These are phyloP conservation scores for Pocota personata DNA, from an alignment of 2,888 invertebrate genomes.

Conservation along the genomic window DNA sequence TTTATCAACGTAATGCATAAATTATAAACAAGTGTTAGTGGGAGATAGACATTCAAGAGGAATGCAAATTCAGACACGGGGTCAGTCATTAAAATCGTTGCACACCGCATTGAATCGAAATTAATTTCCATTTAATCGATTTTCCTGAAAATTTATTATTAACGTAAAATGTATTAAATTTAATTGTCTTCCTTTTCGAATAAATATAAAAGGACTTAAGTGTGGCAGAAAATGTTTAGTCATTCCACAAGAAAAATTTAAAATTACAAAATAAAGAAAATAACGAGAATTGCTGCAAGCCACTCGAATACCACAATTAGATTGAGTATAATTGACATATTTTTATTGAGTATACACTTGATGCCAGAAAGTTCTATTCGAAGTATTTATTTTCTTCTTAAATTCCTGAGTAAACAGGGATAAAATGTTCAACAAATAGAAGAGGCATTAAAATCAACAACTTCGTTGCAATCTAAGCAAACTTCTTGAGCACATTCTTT, in stretches of 20 bases:
- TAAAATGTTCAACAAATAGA: not conserved
- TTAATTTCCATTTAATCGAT: not conserved
- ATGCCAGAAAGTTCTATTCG: not conserved
- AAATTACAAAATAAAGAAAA: not conserved
- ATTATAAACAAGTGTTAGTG: not conserved
- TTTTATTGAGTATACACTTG: not conserved
- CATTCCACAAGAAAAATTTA: no score
- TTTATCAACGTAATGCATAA: slow-evolving; percentile 11
- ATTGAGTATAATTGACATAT: not conserved
- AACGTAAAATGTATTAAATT: not conserved
- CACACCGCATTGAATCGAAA: not conserved
- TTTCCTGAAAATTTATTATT: not conserved
- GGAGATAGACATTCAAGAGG: not conserved
- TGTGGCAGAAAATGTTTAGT: no score
- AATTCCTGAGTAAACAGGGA: not conserved
- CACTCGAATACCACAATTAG: not conserved
- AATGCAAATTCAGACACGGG: not conserved
- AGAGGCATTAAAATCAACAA: slow-evolving; percentile 16
- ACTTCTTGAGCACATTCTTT: not conserved
- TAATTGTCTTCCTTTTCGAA: no score
- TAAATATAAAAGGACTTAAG: no score
- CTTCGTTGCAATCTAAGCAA: slow-evolving; percentile 1
- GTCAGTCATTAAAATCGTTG: not conserved
- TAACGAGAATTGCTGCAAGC: not conserved
- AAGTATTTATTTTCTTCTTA: slow-evolving; percentile 14